Percentiles rank a stretch among this genome's conserved stretches.
phyloP scores from a whole-genome alignment of 2,888 invertebrate species.

The Papilio elwesi region DNA sequence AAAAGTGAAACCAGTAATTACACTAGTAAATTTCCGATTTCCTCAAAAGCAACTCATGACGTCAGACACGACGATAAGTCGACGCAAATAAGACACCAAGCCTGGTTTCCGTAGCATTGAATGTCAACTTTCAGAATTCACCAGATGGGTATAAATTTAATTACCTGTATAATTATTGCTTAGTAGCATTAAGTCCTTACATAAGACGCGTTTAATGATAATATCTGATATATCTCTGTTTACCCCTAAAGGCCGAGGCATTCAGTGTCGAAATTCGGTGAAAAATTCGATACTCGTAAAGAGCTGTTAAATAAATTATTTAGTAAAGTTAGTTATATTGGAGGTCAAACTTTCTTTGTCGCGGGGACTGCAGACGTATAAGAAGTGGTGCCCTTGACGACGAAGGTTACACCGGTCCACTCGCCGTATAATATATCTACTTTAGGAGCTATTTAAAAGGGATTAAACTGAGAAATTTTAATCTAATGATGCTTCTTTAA shows the following conservation, averaged over 20 bases:
- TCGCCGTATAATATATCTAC: slow-evolving; percentile 25
- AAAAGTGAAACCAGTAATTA: slow-evolving; percentile 21
- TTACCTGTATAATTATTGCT: too few relatives aligned
- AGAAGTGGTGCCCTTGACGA: slow-evolving; percentile 38
- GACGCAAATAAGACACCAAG: background rate
- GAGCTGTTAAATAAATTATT: slow-evolving; percentile 27
- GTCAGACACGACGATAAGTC: background rate
- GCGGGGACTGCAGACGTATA: slow-evolving; percentile 30
- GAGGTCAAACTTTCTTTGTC: slow-evolving; percentile 39
- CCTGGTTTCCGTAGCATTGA: too few relatives aligned
- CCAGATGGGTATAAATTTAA: too few relatives aligned
- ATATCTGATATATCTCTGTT: background rate
- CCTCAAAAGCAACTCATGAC: slow-evolving; percentile 8
- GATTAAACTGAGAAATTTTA: slow-evolving; percentile 31
- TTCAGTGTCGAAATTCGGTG: too few relatives aligned
- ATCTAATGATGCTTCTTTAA: slow-evolving; percentile 16
- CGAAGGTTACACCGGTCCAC: slow-evolving; percentile 36
- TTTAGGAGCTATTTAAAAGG: slow-evolving; percentile 24
- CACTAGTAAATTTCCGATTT: background rate
- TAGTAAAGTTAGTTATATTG: slow-evolving; percentile 12
- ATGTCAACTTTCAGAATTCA: too few relatives aligned
- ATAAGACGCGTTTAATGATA: background rate
- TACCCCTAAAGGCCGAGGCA: background rate
- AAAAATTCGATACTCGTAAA: slow-evolving; percentile 24
- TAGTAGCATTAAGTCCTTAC: too few relatives aligned